Evolutionary conservation across 2,113 vertebrate species (phyloP), one percentile per base, ranked within the genome.

Genomic region (Cryptotis parvus): DNA sequence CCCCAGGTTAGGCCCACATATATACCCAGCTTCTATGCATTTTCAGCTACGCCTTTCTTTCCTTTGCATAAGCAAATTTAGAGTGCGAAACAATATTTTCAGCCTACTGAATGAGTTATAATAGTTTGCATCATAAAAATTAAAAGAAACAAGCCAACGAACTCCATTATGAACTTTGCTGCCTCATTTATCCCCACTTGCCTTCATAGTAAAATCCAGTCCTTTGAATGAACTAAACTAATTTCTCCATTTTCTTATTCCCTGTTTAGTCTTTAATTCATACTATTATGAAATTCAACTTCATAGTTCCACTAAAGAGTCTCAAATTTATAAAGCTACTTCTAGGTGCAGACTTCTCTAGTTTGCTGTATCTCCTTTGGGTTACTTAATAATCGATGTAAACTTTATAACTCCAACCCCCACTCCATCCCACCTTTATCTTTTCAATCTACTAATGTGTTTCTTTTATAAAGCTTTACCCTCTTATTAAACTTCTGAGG

Each of bases 271-370:
- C 43, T 63, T 74, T 26, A 77, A 3, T 20, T 22, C 11, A 22
- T 77, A 55, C 84, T 70, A 49, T 80, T 29, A 39, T 33, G 26
- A 90, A 90, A 84, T 87, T 33, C 77, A 89, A 63, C 11, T 16
- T 35, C 29, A 18, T 43, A 43, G 0, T 11, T 94, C 63, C 65
- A 91, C 1, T 55, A 33, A 69, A 74, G 65, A 82, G 26, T 73
- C 27, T 87, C 45, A 39, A 55, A 84, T 65, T 29, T 84, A 45
- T 35, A 58, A 18, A 31, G 29, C 55, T 41, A 24, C 11, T 15
- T 18, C 45, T 45, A 26, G 86, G 4, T 26, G 0, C 5, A 76
- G 49, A 83, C 12, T 61, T 70, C 39, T 22, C 37, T 45, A 81
- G 49, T 43, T 31, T 69, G 31, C 26, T 84, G 20, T 18, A 49